Evolutionary conservation across 2,113 vertebrate genomes (phyloP).

Genomic region (Balaenoptera acutorostrata): DNA sequence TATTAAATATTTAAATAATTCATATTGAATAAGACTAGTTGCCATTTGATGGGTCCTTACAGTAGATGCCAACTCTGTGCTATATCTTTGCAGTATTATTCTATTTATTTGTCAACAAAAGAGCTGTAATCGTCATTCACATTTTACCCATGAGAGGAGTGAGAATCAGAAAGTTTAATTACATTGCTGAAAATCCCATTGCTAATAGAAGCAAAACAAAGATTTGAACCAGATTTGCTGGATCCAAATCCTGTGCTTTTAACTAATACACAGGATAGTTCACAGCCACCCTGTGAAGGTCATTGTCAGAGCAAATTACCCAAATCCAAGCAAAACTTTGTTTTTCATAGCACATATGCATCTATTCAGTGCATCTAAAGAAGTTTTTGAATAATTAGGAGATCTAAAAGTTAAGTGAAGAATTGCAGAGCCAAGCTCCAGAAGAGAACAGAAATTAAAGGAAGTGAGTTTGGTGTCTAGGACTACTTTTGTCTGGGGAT

Average conservation of each 20-base stretch:
- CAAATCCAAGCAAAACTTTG: conserved; percentile 30
- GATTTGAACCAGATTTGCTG: background rate
- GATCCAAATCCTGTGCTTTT: background rate
- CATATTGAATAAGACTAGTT: conserved; percentile 1
- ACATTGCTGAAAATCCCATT: background rate
- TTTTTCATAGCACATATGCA: background rate
- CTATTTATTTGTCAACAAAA: conserved; percentile 13
- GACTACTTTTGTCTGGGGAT: background rate
- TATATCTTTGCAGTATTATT: conserved; percentile 15
- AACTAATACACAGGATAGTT: background rate
- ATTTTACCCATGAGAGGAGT: conserved; percentile 1
- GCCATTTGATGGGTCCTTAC: background rate
- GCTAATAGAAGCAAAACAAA: background rate
- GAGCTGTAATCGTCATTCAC: background rate
- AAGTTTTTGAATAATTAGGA: conserved; percentile 5
- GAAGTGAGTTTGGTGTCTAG: background rate
- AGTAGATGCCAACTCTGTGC: background rate
- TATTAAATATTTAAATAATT: conserved; percentile 39
- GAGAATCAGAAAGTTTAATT: conserved; percentile 13
- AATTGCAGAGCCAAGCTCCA: background rate
- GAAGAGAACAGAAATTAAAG: background rate
- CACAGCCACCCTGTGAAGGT: background rate
- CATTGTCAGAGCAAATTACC: background rate
- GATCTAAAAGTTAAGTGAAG: background rate
- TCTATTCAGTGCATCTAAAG: background rate